Conservation (phyloP, 2,888 invertebrate species). For the Drosophila suboccidentalis region DNA sequence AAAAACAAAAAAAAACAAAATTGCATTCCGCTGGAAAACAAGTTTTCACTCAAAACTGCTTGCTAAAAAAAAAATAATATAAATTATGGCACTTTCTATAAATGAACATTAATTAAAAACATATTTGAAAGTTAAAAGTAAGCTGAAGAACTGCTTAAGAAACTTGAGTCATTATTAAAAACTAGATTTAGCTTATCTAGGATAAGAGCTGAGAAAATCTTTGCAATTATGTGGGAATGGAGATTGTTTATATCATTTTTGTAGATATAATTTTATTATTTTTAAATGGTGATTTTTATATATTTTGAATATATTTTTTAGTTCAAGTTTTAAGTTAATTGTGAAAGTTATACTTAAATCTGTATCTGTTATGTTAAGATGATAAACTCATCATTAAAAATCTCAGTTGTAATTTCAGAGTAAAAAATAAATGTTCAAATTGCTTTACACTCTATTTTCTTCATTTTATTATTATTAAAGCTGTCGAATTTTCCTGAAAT, state of each 20-base stretch:
- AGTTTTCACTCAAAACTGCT: slow-evolving; percentile 1
- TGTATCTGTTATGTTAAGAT: neutral
- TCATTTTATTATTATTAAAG: no score
- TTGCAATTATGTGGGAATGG: neutral
- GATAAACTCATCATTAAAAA: neutral
- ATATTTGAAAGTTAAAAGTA: slow-evolving; percentile 4
- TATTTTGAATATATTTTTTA: no score
- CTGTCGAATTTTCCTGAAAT: no score
- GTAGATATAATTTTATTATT: neutral
- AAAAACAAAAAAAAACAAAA: no score
- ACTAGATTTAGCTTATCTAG: neutral
- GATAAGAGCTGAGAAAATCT: neutral
- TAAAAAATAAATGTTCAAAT: neutral
- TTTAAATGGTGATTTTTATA: no score
- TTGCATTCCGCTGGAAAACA: slow-evolving; percentile 12
- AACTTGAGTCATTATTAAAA: neutral
- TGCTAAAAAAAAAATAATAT: neutral
- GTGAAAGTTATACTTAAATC: no score
- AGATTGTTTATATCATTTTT: neutral
- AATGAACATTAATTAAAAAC: slow-evolving; percentile 10
- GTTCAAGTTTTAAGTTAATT: no score
- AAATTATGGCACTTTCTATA: slow-evolving; percentile 23
- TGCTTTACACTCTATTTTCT: neutral
- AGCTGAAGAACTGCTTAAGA: neutral
- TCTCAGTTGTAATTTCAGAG: neutral